phyloP scores from a whole-genome alignment of 2,888 invertebrate genomes.

The Nymphalis c-album region DNA sequence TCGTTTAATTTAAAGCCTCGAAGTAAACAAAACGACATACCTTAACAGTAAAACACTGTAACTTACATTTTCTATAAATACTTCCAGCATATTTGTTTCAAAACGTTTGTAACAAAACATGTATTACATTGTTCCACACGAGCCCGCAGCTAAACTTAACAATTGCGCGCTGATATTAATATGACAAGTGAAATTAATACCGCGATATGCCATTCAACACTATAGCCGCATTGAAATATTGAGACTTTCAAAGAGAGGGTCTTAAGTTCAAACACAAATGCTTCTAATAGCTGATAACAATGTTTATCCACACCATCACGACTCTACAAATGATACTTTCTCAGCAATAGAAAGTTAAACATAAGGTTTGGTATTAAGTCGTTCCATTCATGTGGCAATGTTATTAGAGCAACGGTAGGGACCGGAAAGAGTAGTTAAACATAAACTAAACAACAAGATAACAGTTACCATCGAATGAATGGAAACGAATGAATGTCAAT shows the following conservation, averaged over 20 bases:
- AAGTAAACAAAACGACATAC: background rate
- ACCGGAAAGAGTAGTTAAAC: constrained; percentile 73
- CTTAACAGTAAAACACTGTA: background rate
- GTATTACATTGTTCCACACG: background rate
- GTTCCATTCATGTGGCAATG: constrained; percentile 63
- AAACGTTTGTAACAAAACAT: background rate
- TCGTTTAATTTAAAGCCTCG: constrained; percentile 7
- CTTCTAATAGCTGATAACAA: constrained; percentile 61
- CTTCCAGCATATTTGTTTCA: background rate
- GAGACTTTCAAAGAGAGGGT: constrained; percentile 28
- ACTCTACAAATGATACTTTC: constrained; percentile 71
- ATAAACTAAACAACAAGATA: constrained; percentile 57
- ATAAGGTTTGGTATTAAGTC: constrained; percentile 59
- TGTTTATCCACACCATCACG: constrained; percentile 57
- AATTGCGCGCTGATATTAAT: constrained; percentile 6
- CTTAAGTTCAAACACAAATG: constrained; percentile 49
- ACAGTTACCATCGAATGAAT: constrained; percentile 43
- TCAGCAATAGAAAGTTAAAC: constrained; percentile 74
- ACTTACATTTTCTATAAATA: background rate
- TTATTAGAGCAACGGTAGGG: constrained; percentile 62
- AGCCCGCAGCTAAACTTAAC: background rate
- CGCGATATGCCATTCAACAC: constrained; percentile 24
- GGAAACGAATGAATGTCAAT: constrained; percentile 53
- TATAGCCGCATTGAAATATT: constrained; percentile 21
- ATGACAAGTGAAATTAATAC: constrained; percentile 20